Base-by-base conservation (phyloP, 2,888 invertebrate genomes). In the Argynnis bischoffii region DNA sequence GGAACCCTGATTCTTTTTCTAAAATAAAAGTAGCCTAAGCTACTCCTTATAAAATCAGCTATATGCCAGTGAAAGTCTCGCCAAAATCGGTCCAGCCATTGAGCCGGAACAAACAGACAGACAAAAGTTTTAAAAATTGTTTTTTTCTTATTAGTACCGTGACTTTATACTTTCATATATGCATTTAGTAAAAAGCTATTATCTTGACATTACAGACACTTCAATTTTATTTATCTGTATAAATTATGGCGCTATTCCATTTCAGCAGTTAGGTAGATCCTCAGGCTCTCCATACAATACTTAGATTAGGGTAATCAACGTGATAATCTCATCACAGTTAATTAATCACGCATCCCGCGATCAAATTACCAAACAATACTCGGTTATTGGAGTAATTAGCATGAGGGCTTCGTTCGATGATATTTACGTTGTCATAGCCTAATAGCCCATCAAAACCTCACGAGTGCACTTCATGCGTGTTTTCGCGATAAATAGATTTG, bases 351-450 rank as follows among this genome's bases (percentile, higher is more conserved):
- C 51, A 55, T 64, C 54, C 60, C 54, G 26, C 21, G 55, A 61
- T 69, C 61, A 63, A 71, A 64, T 66, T 59, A 67, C 46, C 50
- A 55, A 63, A 69, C 71, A 65, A 70, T 70, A 66, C 72, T 66
- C 63, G 66, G 21, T 71, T 70, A 73, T 65, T 71, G 69, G 54
- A 63, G 74, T 71, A 74, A 73, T 72, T 69, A 68, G 68, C 68
- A 68, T 69, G 64, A 70, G 77, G 78, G 79, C 78, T 78, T 46
- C n/a, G 48, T 50, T 56, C 55, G 50, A 51, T 60, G 54, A 51
- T 50, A 18, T 67, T 51, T 84, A 31, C 63, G 56, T 84, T 79
- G 82, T 83, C 83, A 83, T 60, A 14, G 35, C 11, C 26, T 41
- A 53, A 46, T 16, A 64, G 51, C 50, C n/a, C 54, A 35, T 60